Base-by-base conservation (phyloP, 1,140 invertebrate species). In the Xylocopa sonorina region DNA sequence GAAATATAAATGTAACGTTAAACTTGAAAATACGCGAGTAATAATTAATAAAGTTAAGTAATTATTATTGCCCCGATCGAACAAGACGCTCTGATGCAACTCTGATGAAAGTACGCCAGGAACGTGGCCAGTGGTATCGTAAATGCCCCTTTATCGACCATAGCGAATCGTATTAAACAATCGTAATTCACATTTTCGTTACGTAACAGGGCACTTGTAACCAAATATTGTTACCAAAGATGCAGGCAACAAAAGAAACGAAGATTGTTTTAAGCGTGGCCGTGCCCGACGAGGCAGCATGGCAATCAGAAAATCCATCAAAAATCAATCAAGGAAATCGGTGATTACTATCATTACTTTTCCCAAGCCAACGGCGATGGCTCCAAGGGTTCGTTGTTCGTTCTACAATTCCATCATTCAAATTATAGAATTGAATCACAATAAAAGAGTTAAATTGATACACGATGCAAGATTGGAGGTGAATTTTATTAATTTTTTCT, bases 151-250 rank as follows among this genome's bases (percentile, higher is more conserved):
- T 88, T 84, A 87, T 88, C 87, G 82, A 71, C 78, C 79, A 69
- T 27, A n/a, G 53, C 48, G 34, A 38, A 53, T 16, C 18, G 86
- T 80, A 88, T 84, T 86, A 86, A 87, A 86, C 84, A 86, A 86
- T 84, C 84, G 87, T 87, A 87, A 88, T 84, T 80, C 84, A 79
- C 80, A 86, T 84, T 87, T 71, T 84, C 67, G n/a, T 55, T 55
- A 24, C 51, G 27, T 38, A 69, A 53, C 32, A 53, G 29, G n/a
- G 21, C 32, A 10, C 27, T n/a, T 16, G 41, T 24, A 12, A 51
- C 34, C 9, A 24, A 24, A 18, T 21, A n/a, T 3, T 27, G 58
- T 51, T 51, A n/a, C n/a, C n/a, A n/a, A n/a, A n/a, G n/a, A n/a
- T n/a, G 29, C 14, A 7, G 6, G 46, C 34, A 64, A 51, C 58